These are phyloP conservation scores for Myotis myotis DNA, from an alignment of 2,797 vertebrate genomes.

Conservation along the genomic window DNA sequence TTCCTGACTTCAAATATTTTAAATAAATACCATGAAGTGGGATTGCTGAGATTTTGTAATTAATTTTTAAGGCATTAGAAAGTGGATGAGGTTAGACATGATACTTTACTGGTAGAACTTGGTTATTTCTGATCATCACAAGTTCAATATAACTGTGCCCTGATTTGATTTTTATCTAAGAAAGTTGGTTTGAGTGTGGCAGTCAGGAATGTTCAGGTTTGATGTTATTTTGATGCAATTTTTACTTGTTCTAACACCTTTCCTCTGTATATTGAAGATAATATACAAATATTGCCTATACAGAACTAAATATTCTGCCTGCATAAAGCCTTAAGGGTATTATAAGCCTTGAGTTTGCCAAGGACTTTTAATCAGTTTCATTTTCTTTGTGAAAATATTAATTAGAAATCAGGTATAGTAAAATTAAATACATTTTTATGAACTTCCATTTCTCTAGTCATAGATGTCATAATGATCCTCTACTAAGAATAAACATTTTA, in stretches of 20 bases:
- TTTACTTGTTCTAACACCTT: not conserved
- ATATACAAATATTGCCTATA: conserved; percentile 10
- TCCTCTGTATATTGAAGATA: not conserved
- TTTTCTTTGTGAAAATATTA: conserved; percentile 21
- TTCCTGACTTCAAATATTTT: not conserved
- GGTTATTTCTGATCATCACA: not conserved
- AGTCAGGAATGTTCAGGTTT: not conserved
- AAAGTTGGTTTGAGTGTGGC: not conserved
- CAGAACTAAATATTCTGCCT: not conserved
- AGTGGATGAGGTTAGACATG: conserved; percentile 1
- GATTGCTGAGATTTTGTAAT: not conserved
- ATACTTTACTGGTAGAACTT: not conserved
- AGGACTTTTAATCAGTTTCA: not conserved
- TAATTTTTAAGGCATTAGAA: conserved; percentile 13
- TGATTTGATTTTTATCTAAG: conserved; percentile 35
- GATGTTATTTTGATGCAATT: conserved; percentile 3
- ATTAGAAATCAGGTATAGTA: conserved; percentile 21
- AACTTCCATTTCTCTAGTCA: conserved; percentile 5
- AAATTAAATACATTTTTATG: conserved; percentile 27
- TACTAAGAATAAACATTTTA: not conserved
- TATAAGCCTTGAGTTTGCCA: conserved; percentile 6
- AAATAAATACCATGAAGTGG: not conserved
- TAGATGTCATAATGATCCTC: not conserved
- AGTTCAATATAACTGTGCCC: not conserved
- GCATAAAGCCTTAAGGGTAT: not conserved